Base-by-base conservation (phyloP, 2,113 vertebrate genomes). In the Lophotis ruficrista region DNA sequence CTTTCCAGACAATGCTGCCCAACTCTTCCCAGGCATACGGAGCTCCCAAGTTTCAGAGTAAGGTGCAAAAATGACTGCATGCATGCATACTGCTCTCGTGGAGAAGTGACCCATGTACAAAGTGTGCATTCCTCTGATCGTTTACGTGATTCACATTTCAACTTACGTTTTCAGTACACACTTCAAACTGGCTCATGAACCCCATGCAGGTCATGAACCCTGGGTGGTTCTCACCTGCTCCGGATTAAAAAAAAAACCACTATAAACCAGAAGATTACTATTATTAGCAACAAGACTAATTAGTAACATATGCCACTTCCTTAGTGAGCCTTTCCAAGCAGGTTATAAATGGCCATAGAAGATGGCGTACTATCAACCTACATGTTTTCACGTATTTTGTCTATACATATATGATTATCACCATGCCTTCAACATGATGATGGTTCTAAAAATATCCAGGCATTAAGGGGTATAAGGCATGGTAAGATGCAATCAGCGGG, bases 261-360 rank as follows among this genome's bases (percentile, higher is more conserved):
- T 79, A 21, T 69, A 93, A 95, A 84, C 38, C 83, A 84, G 77
- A 84, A 91, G 38, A 47, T 80, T 41, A 28, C 83, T 94, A 95
- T 96, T 93, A 72, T 87, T 97, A 93, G 89, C 61, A 93, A 76
- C 41, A 87, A 51, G 31, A 94, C 53, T 82, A 89, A 85, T 87
- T 89, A 93, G 80, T 72, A 91, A 72, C n/a, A 54, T 43, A 75
- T 92, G 89, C n/a, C 65, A 79, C 45, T 95, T 94, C 87, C 81
- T 94, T 31, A 73, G 73, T 21, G 53, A 92, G 73, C 19, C 73
- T 91, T 93, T 93, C 73, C 83, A 87, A 84, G 62, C 22, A 11
- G 43, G 64, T 96, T 95, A 94, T 96, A 96, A 96, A 96, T 69
- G 93, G 79, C 91, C 83, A 10, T 2, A 87, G 96, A 79, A 91